Evolutionary conservation across 2,113 vertebrate species (phyloP).

Genomic region (Dunckerocampus dactyliophorus): DNA sequence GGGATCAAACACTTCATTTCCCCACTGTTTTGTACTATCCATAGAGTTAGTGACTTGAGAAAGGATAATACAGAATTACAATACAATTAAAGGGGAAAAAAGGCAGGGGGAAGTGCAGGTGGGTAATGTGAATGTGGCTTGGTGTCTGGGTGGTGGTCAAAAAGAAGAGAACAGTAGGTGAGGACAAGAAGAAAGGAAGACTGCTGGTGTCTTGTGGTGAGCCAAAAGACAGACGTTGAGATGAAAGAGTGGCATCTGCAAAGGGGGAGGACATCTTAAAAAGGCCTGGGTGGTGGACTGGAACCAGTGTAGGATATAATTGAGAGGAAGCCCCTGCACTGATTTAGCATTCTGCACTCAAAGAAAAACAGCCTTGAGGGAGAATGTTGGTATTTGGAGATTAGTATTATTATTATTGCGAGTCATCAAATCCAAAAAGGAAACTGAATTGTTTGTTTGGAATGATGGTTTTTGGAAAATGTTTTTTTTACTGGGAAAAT

Average conservation of each 20-base stretch:
- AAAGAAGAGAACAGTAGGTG: constrained; percentile 36
- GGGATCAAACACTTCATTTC: too few relatives aligned
- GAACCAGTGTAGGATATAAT: constrained; percentile 48
- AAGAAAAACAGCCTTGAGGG: constrained; percentile 12
- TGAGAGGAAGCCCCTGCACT: constrained; percentile 15
- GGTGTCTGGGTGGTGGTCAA: constrained; percentile 23
- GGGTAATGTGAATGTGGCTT: constrained; percentile 16
- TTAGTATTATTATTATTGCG: background rate
- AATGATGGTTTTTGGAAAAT: too few relatives aligned
- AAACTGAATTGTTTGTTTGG: background rate
- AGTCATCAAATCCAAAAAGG: background rate
- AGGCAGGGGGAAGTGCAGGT: constrained; percentile 2
- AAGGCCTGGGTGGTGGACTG: constrained; percentile 37
- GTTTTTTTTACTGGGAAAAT: too few relatives aligned
- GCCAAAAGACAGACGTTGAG: constrained; percentile 36
- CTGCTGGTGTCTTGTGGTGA: constrained; percentile 12
- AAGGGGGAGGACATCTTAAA: constrained; percentile 18
- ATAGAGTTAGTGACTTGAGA: too few relatives aligned
- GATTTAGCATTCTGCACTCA: background rate
- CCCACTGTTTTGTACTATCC: too few relatives aligned
- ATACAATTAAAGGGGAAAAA: background rate
- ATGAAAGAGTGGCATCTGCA: constrained; percentile 44
- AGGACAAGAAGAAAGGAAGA: constrained; percentile 21
- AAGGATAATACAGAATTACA: too few relatives aligned
- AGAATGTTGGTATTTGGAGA: background rate